phyloP scores from a whole-genome alignment of 2,113 vertebrate species.

The Columba livia region DNA sequence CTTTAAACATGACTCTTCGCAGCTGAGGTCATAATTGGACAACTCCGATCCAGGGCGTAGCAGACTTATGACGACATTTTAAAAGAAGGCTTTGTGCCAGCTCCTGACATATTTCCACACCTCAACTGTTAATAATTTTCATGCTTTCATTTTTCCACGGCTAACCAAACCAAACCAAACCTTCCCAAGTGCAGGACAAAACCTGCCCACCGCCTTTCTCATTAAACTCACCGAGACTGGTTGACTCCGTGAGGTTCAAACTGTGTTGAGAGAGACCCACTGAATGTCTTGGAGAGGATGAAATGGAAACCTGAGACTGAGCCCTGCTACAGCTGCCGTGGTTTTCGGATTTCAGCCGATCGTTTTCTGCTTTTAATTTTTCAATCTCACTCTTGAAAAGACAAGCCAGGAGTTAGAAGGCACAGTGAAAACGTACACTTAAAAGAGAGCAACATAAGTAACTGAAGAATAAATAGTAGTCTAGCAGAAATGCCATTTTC shows the following conservation, averaged over 20 bases:
- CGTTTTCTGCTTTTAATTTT: conserved; percentile 94
- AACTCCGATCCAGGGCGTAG: conserved; percentile 6
- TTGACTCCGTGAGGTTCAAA: conserved; percentile 92
- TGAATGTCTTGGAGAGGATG: conserved; percentile 81
- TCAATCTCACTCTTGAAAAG: conserved; percentile 88
- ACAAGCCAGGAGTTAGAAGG: neutral
- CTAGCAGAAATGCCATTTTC: neutral
- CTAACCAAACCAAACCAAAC: neutral
- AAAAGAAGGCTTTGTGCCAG: conserved; percentile 57
- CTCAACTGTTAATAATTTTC: conserved; percentile 10
- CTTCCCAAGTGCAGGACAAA: neutral
- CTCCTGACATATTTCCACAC: conserved; percentile 52
- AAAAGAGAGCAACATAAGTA: neutral
- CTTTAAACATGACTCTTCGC: conserved; percentile 44
- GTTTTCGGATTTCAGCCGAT: conserved; percentile 91
- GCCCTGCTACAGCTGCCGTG: conserved; percentile 85
- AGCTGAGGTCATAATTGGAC: conserved; percentile 64
- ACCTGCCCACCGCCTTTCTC: neutral
- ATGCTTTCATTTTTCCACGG: conserved; percentile 25
- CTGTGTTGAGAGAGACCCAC: conserved; percentile 87
- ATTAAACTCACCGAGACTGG: conserved; percentile 88
- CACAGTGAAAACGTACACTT: neutral
- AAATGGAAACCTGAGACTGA: conserved; percentile 89
- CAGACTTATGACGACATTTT: conserved; percentile 39
- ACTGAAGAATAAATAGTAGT: neutral